A percentile compares a stretch with the other conserved stretches of the same genome.
Conservation (phyloP, 2,888 invertebrate genomes). For the Pycnomerus fuliginosus region DNA sequence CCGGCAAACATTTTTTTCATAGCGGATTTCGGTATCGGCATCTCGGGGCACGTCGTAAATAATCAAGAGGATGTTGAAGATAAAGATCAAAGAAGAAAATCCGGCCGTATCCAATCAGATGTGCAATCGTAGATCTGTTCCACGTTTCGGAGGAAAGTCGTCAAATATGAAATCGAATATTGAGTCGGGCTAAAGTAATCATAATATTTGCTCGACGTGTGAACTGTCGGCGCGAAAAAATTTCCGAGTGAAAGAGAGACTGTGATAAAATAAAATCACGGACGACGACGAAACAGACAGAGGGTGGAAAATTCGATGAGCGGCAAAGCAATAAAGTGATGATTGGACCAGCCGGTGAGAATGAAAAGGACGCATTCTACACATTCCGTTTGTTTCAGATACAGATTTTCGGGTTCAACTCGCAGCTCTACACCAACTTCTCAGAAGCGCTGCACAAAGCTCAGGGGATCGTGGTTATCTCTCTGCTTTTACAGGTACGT, state of each 20-base stretch:
- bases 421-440: constrained; percentile 94
- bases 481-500: constrained; percentile 89
- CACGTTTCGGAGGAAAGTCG: constrained; percentile 32
- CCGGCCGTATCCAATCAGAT: constrained; percentile 36
- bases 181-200: constrained; percentile 48
- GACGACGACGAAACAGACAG: constrained; percentile 44
- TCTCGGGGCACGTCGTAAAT: constrained; percentile 19
- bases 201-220: constrained; percentile 50
- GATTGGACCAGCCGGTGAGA: constrained; percentile 46
- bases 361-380: constrained; percentile 40
- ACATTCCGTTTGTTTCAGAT: constrained; percentile 68
- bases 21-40: neutral
- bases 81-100: constrained; percentile 21
- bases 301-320: constrained; percentile 51
- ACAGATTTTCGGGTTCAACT: constrained; percentile 98
- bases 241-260: constrained; percentile 16
- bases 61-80: constrained; percentile 21
- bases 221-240: constrained; percentile 35
- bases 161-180: constrained; percentile 50
- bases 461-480: constrained; percentile 93
- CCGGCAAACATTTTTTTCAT: too few relatives aligned
- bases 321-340: constrained; percentile 52
- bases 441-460: constrained; percentile 92
- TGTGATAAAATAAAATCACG: constrained; percentile 41
- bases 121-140: constrained; percentile 37